Evolutionary conservation across 2,797 vertebrate species (phyloP).

Genomic region (Philypnodon macrostomus): DNA sequence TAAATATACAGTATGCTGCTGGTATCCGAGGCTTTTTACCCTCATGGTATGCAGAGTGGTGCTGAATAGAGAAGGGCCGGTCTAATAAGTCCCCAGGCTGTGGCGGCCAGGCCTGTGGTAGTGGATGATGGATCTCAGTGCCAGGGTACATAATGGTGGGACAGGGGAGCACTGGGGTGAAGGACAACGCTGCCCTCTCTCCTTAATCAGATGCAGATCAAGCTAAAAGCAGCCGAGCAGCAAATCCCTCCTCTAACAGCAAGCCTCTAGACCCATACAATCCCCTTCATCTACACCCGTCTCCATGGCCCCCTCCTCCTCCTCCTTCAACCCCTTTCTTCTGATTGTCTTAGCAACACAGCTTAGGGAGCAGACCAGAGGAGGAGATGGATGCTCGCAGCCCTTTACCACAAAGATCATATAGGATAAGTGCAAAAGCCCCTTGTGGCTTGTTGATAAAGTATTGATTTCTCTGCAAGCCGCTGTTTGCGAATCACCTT

Average conservation of each 20-base stretch:
- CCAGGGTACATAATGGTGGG: slow-evolving; percentile 83
- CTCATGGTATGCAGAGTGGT: slow-evolving; percentile 59
- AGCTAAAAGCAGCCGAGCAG: slow-evolving; percentile 94
- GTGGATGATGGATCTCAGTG: slow-evolving; percentile 84
- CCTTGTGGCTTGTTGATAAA: slow-evolving; percentile 99
- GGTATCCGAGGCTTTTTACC: slow-evolving; percentile 30
- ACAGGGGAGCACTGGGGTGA: slow-evolving; percentile 91
- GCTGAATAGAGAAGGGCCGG: slow-evolving; percentile 49
- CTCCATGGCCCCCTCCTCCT: slow-evolving; percentile 43
- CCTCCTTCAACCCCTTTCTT: slow-evolving; percentile 56
- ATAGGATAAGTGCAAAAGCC: slow-evolving; percentile 95
- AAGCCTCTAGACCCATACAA: slow-evolving; percentile 58
- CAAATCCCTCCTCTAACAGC: slow-evolving; percentile 68
- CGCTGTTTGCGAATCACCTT: slow-evolving; percentile 97
- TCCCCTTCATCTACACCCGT: no score
- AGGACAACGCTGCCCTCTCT: slow-evolving; percentile 80
- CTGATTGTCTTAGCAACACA: slow-evolving; percentile 76
- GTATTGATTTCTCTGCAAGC: slow-evolving; percentile 90
- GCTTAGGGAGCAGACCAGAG: slow-evolving; percentile 79
- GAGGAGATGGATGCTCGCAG: slow-evolving; percentile 83
- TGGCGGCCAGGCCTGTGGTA: slow-evolving; percentile 73
- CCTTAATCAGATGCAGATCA: slow-evolving; percentile 99
- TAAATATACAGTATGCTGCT: slow-evolving; percentile 44
- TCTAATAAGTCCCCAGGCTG: slow-evolving; percentile 74
- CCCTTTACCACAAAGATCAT: slow-evolving; percentile 92